These are phyloP conservation scores for Aplochiton taeniatus DNA, from an alignment of 2,797 vertebrate genomes.

Conservation along the genomic window DNA sequence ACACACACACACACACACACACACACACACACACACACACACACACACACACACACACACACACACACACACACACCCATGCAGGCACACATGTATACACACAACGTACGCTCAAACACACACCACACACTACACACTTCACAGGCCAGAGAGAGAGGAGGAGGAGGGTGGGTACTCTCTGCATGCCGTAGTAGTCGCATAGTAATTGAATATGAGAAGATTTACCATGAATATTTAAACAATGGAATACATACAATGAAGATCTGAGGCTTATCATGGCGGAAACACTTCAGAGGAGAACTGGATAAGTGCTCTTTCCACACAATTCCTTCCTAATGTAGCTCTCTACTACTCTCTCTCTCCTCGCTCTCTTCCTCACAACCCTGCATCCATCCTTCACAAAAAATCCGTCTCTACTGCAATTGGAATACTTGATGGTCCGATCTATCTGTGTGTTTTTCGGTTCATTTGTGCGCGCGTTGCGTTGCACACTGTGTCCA, in stretches of 20 bases:
- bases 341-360: constrained; percentile 33
- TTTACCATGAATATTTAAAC: constrained; percentile 88
- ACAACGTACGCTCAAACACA: constrained; percentile 2
- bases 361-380: constrained; percentile 8
- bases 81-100: not conserved
- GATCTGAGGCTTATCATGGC: constrained; percentile 71
- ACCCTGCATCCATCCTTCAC: not conserved
- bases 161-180: constrained; percentile 57
- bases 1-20: constrained; percentile 21
- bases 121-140: not conserved
- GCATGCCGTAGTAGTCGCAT: constrained; percentile 70
- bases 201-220: constrained; percentile 87
- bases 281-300: constrained; percentile 72
- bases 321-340: constrained; percentile 74
- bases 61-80: constrained; percentile 17
- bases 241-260: constrained; percentile 85
- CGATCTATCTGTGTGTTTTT: constrained; percentile 5
- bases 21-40: constrained; percentile 19
- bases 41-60: constrained; percentile 18
- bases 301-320: constrained; percentile 73
- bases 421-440: constrained; percentile 19
- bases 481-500: constrained; percentile 12
- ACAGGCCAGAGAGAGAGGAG: constrained; percentile 64
- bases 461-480: constrained; percentile 1
- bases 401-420: not conserved